Evolutionary conservation across 2,113 vertebrate species (phyloP), one percentile per base, ranked within the genome.

Genomic region (Dipodomys stephensi): DNA sequence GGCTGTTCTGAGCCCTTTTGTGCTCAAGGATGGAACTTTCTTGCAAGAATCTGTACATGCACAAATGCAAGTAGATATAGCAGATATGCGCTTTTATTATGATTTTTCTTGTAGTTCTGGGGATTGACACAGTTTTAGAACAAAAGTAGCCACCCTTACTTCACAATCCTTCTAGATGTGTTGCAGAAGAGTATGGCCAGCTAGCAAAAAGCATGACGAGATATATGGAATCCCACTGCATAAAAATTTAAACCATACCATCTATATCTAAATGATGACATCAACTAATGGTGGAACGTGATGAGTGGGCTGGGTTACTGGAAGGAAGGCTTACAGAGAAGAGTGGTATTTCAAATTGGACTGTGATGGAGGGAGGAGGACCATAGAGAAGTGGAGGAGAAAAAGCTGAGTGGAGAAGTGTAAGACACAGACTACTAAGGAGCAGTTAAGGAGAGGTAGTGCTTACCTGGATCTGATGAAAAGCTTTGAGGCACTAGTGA

Each of bases 271-370:
- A 53, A 44, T n/a, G 71, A 7, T 74, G 46, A 73, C 6, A 53
- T 88, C 22, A 83, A 32, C 25, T 72, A 25, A 72, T 83, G 68
- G 39, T 39, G 35, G 35, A 81, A 46, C 39, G 23, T 27, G 46
- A 27, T 60, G 44, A 88, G 25, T 32, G 28, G 32, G 32, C 27
- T 60, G 46, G 20, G 13, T 83, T 39, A 72, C 28, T 28, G 28
- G 32, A 77, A 88, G 69, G 71, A 76, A 95, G 62, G 49, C 22
- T 76, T 30, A 39, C 19, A 72, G 76, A 82, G 69, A 82, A 92
- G 22, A 78, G 27, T 3, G 3, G 32, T 46, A 60, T 74, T 90
- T 87, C 28, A 19, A 69, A 57, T 18, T 57, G 15, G 74, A 65
- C 65, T 32, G 7, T 72, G 39, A 69, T 72, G 10, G 60, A 62